Evolutionary conservation across 2,888 invertebrate species (phyloP).

Genomic region (Cyclophora albipunctata): DNA sequence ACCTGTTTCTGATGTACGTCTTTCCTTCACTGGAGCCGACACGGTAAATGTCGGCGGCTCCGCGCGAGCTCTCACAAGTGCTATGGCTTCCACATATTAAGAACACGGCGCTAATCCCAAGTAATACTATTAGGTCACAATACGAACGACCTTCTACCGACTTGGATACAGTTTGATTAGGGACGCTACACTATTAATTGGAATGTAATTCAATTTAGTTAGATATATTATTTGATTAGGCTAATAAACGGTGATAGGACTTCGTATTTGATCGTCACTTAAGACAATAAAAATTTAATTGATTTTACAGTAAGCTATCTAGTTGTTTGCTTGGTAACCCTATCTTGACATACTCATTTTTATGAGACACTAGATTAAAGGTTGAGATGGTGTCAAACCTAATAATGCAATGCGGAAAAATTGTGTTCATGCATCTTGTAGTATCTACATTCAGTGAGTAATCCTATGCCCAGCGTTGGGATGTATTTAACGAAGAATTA

Average conservation of each 20-base stretch:
- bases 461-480: too few relatives aligned
- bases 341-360: too few relatives aligned
- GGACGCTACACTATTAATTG: conserved; percentile 34
- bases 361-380: too few relatives aligned
- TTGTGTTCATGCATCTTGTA: too few relatives aligned
- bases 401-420: too few relatives aligned
- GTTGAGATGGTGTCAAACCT: too few relatives aligned
- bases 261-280: background rate
- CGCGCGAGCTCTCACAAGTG: conserved; percentile 52
- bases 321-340: too few relatives aligned
- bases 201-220: conserved; percentile 15
- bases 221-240: conserved; percentile 1
- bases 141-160: conserved; percentile 44
- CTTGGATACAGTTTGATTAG: conserved; percentile 41
- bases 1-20: conserved; percentile 30
- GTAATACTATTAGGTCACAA: conserved; percentile 58
- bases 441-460: too few relatives aligned
- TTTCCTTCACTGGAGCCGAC: conserved; percentile 23
- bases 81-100: conserved; percentile 59
- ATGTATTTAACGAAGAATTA: too few relatives aligned
- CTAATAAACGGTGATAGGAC: conserved; percentile 2
- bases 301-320: too few relatives aligned
- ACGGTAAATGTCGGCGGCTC: conserved; percentile 29
- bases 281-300: too few relatives aligned
- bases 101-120: conserved; percentile 42